These are phyloP conservation scores for Lepilemur ruficaudatus DNA, from an alignment of 2,797 vertebrate species.

Conservation along the genomic window DNA sequence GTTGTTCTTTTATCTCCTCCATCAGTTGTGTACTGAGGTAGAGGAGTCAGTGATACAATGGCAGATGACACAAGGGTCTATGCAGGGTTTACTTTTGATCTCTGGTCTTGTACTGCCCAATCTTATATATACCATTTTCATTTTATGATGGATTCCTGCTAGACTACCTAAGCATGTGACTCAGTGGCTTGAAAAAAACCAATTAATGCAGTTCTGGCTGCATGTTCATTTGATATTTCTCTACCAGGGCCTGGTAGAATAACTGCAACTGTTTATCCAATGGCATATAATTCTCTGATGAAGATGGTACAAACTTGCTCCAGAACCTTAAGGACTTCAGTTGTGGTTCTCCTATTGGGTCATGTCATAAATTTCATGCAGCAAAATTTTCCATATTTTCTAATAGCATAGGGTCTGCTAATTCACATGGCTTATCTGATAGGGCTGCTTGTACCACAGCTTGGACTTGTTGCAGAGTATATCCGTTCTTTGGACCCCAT, in stretches of 20 bases:
- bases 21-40: background rate
- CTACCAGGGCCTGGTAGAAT: background rate
- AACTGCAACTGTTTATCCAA: background rate
- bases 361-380: background rate
- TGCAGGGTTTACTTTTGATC: background rate
- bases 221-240: background rate
- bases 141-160: background rate
- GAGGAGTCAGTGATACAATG: background rate
- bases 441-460: background rate
- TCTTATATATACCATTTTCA: background rate
- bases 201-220: background rate
- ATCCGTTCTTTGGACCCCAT: background rate
- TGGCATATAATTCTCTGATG: background rate
- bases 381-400: background rate
- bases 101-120: background rate
- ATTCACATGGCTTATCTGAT: background rate
- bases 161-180: background rate
- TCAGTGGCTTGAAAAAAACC: background rate
- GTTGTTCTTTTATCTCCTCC: background rate
- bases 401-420: background rate
- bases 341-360: background rate
- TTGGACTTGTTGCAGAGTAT: background rate
- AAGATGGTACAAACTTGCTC: background rate
- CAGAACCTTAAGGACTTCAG: background rate
- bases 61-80: background rate